Percentiles rank a stretch among this genome's conserved stretches.
Evolutionary conservation across 1,140 invertebrate species (phyloP).

Genomic region (Grapholita molesta): DNA sequence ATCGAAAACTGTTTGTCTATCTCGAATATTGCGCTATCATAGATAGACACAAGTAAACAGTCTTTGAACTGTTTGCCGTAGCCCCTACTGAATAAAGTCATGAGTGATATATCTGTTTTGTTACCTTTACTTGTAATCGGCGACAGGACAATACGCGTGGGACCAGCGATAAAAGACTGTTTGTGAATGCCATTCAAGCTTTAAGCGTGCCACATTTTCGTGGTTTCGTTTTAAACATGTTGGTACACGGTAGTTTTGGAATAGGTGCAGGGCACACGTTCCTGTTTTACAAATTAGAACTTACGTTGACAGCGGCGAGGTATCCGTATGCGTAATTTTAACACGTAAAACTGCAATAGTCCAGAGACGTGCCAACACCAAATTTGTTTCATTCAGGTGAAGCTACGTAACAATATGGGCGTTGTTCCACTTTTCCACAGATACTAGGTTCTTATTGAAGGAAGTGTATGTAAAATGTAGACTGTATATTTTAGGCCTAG

Average conservation of each 20-base stretch:
- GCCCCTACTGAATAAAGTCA: neutral
- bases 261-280: neutral
- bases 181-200: neutral
- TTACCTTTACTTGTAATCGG: neutral
- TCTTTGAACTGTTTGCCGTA: too few species aligned
- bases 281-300: constrained; percentile 15
- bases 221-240: neutral
- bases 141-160: neutral
- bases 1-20: too few species aligned
- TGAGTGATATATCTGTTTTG: neutral
- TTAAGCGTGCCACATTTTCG: neutral
- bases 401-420: neutral
- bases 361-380: neutral
- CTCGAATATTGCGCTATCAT: too few species aligned
- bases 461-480: too few species aligned
- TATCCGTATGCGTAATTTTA: neutral
- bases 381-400: neutral
- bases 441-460: too few species aligned
- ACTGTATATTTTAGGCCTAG: too few species aligned
- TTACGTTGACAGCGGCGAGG: neutral
- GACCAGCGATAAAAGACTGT: neutral
- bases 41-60: too few species aligned
- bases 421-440: too few species aligned
- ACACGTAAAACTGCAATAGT: constrained; percentile 3
- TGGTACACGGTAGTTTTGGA: neutral